These are phyloP conservation scores for Pangasius krempfi DNA, from an alignment of 2,797 vertebrate species.

Conservation along the genomic window DNA sequence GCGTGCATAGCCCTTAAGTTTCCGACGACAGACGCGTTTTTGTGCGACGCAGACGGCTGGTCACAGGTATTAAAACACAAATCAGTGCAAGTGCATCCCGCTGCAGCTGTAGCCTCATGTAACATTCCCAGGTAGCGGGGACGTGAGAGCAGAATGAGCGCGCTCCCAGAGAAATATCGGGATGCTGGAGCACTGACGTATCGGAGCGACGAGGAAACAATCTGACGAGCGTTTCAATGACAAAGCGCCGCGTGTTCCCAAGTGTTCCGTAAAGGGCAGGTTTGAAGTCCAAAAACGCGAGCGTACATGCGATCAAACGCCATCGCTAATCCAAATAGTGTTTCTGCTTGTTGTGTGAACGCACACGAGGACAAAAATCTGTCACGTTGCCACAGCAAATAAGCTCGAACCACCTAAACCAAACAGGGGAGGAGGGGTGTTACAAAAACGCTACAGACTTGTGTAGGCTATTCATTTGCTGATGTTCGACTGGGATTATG, in stretches of 20 bases:
- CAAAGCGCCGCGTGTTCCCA: constrained; percentile 73
- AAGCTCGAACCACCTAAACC: constrained; percentile 78
- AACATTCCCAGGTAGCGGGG: constrained; percentile 62
- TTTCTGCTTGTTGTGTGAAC: constrained; percentile 80
- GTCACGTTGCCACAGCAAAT: constrained; percentile 86
- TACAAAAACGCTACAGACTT: constrained; percentile 40
- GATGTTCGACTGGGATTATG: constrained; percentile 23
- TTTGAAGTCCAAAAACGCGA: constrained; percentile 55
- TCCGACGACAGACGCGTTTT: constrained; percentile 2
- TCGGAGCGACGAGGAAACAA: constrained; percentile 63
- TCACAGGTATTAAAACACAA: constrained; percentile 65
- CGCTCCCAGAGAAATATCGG: constrained; percentile 69
- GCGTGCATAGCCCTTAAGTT: constrained; percentile 32
- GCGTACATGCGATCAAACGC: constrained; percentile 59
- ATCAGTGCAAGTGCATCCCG: constrained; percentile 58
- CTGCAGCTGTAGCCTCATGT: constrained; percentile 53
- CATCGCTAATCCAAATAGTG: constrained; percentile 78
- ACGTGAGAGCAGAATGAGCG: constrained; percentile 55
- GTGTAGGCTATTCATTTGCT: constrained; percentile 34
- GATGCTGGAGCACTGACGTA: constrained; percentile 76
- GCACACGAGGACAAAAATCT: constrained; percentile 81
- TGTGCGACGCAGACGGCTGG: constrained; percentile 61
- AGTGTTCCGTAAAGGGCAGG: constrained; percentile 52
- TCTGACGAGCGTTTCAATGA: constrained; percentile 75
- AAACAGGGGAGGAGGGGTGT: constrained; percentile 44